phyloP scores from a whole-genome alignment of 1,140 invertebrate genomes.

The Procambarus clarkii region DNA sequence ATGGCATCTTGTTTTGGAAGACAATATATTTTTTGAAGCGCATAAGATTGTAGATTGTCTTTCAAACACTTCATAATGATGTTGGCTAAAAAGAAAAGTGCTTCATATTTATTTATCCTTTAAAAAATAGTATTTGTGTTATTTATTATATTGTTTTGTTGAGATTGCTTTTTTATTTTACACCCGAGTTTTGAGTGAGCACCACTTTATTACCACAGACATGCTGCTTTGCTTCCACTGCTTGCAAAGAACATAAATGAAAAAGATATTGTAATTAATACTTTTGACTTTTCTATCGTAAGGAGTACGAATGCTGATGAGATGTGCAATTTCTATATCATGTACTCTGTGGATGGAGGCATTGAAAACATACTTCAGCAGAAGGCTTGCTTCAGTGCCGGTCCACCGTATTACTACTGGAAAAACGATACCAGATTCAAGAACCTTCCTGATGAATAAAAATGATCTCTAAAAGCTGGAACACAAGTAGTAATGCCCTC shows the following conservation, averaged over 20 bases:
- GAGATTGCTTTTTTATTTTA: neutral
- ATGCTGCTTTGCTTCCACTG: neutral
- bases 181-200: neutral
- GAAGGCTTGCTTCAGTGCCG: neutral
- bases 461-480: too few species aligned
- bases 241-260: neutral
- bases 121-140: neutral
- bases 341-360: constrained; percentile 91
- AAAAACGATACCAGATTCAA: constrained; percentile 6
- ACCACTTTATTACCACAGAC: too few species aligned
- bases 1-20: neutral
- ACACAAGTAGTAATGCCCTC: too few species aligned
- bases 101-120: neutral
- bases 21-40: neutral
- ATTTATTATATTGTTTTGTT: constrained; percentile 6
- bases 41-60: neutral
- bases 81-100: neutral
- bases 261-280: neutral
- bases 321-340: constrained; percentile 99
- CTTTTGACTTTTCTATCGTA: neutral
- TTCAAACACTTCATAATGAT: neutral
- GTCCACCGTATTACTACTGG: constrained; percentile 28
- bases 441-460: neutral
- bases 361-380: neutral
- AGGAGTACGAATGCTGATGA: constrained; percentile 90